These are phyloP conservation scores for Thereva nobilitata DNA, from an alignment of 2,888 invertebrate genomes.

Conservation along the genomic window DNA sequence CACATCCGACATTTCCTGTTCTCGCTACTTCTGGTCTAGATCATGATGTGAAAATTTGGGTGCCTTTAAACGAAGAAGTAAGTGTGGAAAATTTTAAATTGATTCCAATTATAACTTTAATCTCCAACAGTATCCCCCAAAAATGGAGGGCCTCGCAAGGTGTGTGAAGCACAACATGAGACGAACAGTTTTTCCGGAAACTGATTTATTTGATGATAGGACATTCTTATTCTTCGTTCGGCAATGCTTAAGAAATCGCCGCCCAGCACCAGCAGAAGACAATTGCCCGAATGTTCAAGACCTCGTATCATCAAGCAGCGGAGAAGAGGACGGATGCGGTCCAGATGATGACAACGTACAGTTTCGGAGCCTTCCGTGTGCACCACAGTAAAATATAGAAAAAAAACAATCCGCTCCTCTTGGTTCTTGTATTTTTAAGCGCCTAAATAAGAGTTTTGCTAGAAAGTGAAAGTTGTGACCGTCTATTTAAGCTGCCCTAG, in stretches of 20 bases:
- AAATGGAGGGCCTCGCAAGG: conserved; percentile 48
- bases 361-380: conserved; percentile 46
- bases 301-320: conserved; percentile 42
- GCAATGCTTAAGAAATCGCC: conserved; percentile 48
- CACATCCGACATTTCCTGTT: conserved; percentile 85
- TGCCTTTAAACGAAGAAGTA: conserved; percentile 68
- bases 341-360: conserved; percentile 42
- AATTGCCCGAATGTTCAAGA: conserved; percentile 36
- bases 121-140: conserved; percentile 47
- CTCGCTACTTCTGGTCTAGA: conserved; percentile 88
- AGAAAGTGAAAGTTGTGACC: too few species aligned
- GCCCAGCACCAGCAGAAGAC: conserved; percentile 30
- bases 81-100: not conserved
- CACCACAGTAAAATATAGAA: conserved; percentile 46
- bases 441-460: too few species aligned
- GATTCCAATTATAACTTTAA: conserved; percentile 19
- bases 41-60: conserved; percentile 91
- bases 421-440: too few species aligned
- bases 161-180: conserved; percentile 52
- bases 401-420: too few species aligned
- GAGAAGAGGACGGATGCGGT: conserved; percentile 29
- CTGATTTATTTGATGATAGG: conserved; percentile 48
- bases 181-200: conserved; percentile 43
- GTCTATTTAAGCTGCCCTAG: too few species aligned
- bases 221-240: conserved; percentile 53